Percentiles rank a stretch among this genome's conserved stretches.
Evolutionary conservation across 2,888 invertebrate genomes (phyloP).

Genomic region (Idaea dimidiata): DNA sequence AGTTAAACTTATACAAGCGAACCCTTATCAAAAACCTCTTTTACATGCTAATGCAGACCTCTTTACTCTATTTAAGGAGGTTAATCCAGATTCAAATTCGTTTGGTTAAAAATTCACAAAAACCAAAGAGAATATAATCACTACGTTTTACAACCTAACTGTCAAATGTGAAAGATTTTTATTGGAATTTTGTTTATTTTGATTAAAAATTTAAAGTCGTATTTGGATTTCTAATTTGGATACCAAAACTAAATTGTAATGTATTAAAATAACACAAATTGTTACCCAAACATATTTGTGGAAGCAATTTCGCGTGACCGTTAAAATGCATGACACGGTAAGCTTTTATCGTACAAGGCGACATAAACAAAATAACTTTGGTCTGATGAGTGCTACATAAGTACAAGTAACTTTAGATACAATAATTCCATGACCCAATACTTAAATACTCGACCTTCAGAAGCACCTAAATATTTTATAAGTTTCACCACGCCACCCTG

Average conservation of each 20-base stretch:
- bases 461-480: no score
- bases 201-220: background rate
- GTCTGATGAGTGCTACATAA: no score
- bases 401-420: background rate
- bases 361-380: background rate
- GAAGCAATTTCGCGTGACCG: constrained; percentile 6
- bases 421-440: no score
- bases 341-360: constrained; percentile 17
- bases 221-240: constrained; percentile 9
- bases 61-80: background rate
- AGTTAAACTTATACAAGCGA: background rate
- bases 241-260: constrained; percentile 17
- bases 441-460: no score
- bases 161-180: background rate
- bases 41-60: background rate
- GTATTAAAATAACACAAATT: constrained; percentile 14
- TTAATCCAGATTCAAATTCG: background rate
- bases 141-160: no score
- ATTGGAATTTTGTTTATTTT: background rate
- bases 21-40: background rate
- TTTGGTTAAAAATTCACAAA: background rate
- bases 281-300: constrained; percentile 12
- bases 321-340: constrained; percentile 66
- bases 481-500: no score
- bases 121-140: background rate